Conservation (phyloP, 1,140 invertebrate species). For the Lethocerus indicus region DNA sequence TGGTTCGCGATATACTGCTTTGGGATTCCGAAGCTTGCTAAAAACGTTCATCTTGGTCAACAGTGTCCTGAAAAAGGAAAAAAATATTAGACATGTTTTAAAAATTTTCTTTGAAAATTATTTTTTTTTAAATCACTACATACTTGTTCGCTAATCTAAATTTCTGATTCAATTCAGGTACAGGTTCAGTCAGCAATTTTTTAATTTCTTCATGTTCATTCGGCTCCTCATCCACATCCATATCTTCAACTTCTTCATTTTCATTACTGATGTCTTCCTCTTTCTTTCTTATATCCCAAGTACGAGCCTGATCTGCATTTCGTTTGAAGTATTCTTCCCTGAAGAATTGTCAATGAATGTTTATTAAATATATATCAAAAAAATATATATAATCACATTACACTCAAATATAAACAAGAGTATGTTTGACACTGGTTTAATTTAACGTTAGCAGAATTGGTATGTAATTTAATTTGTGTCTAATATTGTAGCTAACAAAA, state of each 20-base stretch:
- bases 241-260: conserved; percentile 19
- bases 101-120: neutral
- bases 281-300: conserved; percentile 29
- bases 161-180: conserved; percentile 6
- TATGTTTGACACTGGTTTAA: no score
- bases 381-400: neutral
- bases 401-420: neutral
- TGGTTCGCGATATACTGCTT: conserved; percentile 52
- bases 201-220: conserved; percentile 18
- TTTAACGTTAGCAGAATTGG: no score
- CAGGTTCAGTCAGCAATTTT: conserved; percentile 12
- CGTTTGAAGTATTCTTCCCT: conserved; percentile 30
- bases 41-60: conserved; percentile 59
- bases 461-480: no score
- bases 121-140: neutral
- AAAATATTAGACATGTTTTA: neutral
- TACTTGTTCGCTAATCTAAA: conserved; percentile 9
- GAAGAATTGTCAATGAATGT: conserved; percentile 2
- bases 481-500: no score
- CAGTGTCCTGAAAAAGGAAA: conserved; percentile 35
- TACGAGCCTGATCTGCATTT: conserved; percentile 28
- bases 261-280: conserved; percentile 3
- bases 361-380: conserved; percentile 2
- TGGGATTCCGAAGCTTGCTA: conserved; percentile 62
- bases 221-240: conserved; percentile 23